phyloP scores from a whole-genome alignment of 2,888 invertebrate genomes.

The Eupithecia insigniata region DNA sequence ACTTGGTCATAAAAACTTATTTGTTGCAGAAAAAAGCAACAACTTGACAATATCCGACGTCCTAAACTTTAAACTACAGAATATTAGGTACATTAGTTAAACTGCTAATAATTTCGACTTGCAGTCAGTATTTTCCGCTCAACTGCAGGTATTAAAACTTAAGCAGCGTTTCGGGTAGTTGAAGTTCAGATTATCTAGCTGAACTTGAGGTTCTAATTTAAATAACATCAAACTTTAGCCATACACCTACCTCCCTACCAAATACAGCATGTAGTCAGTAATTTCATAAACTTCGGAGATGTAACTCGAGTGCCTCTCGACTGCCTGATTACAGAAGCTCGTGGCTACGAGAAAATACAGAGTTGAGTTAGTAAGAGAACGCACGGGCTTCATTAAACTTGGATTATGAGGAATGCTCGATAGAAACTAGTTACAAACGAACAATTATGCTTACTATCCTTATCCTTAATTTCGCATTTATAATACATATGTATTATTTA shows the following conservation, averaged over 20 bases:
- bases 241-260: slow-evolving; percentile 14
- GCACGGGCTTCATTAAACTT: neutral
- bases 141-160: slow-evolving; percentile 24
- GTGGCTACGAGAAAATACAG: neutral
- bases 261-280: slow-evolving; percentile 11
- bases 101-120: slow-evolving; percentile 12
- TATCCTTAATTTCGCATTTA: too few species aligned
- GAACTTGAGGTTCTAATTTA: slow-evolving; percentile 28
- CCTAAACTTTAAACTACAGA: neutral
- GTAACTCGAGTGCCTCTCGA: slow-evolving; percentile 3
- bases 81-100: neutral
- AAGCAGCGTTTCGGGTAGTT: slow-evolving; percentile 22
- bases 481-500: too few species aligned
- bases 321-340: neutral
- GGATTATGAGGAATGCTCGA: neutral
- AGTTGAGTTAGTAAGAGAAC: neutral
- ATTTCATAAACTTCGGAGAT: slow-evolving; percentile 13
- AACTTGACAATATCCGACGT: neutral
- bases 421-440: neutral
- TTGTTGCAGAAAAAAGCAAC: neutral
- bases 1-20: neutral
- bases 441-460: too few species aligned
- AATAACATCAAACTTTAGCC: slow-evolving; percentile 27
- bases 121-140: slow-evolving; percentile 14
- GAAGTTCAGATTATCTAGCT: slow-evolving; percentile 26